Percentiles rank a stretch among this genome's conserved stretches.
Conservation (phyloP, 1,140 invertebrate genomes). For the Procambarus clarkii region DNA sequence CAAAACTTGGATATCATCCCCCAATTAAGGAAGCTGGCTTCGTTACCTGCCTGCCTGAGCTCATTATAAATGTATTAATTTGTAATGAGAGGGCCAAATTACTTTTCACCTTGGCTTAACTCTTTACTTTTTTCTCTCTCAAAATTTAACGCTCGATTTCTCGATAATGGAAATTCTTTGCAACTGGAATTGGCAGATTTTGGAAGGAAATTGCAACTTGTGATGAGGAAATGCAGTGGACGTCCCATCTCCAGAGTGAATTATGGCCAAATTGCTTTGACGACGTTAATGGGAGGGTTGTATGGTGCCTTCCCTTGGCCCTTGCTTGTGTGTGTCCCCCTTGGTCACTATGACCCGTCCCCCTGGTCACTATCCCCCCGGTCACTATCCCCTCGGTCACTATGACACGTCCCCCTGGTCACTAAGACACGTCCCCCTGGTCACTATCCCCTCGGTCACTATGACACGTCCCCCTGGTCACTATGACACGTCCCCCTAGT, state of each 20-base stretch:
- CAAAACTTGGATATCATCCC: neutral
- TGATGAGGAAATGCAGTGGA: constrained; percentile 29
- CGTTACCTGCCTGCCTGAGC: constrained; percentile 39
- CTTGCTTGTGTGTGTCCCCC: neutral
- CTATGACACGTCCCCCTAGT: too few relatives aligned
- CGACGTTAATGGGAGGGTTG: constrained; percentile 27
- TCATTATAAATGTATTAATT: constrained; percentile 51
- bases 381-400: too few relatives aligned
- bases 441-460: too few relatives aligned
- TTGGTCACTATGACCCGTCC: too few relatives aligned
- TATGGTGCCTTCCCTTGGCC: neutral
- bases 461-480: too few relatives aligned
- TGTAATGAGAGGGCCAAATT: constrained; percentile 45
- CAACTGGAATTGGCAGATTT: constrained; percentile 56
- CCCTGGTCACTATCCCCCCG: too few relatives aligned
- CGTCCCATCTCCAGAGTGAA: constrained; percentile 39
- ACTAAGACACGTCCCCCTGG: too few relatives aligned
- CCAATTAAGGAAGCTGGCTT: constrained; percentile 21
- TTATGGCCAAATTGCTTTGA: constrained; percentile 34
- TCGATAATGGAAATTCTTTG: constrained; percentile 59
- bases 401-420: too few relatives aligned
- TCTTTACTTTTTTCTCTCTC: constrained; percentile 2
- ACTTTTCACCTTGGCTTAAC: constrained; percentile 56
- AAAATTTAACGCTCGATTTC: constrained; percentile 44
- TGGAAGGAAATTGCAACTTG: constrained; percentile 43